These are phyloP conservation scores for Gallinago nigripennis DNA, from an alignment of 2,797 vertebrate species.

Conservation along the genomic window DNA sequence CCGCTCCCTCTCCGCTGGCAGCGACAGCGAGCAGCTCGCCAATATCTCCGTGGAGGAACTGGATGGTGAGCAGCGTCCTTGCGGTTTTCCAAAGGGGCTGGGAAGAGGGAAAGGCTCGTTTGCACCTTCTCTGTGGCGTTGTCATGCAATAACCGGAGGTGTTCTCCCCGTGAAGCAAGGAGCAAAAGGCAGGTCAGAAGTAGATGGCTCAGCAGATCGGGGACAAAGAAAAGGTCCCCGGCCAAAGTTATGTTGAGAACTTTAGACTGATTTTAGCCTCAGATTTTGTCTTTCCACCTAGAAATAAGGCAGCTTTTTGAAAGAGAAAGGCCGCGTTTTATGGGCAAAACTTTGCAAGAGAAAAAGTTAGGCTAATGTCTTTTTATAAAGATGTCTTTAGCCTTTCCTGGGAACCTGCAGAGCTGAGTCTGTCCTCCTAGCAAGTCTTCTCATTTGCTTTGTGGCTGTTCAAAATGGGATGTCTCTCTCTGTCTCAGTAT, in stretches of 20 bases:
- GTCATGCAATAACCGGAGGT: rapidly evolving
- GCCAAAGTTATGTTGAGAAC: neutral
- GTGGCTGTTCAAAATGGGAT: neutral
- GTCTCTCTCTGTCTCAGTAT: neutral
- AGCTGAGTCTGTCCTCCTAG: neutral
- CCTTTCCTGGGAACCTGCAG: neutral
- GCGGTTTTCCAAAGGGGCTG: neutral
- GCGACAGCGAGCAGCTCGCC: constrained; percentile 90
- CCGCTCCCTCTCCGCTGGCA: constrained; percentile 89
- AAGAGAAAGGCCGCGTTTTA: neutral
- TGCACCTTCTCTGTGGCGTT: neutral
- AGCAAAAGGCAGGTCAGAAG: neutral
- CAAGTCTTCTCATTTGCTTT: neutral
- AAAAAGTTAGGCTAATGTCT: neutral
- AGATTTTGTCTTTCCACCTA: neutral
- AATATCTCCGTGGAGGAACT: constrained; percentile 94
- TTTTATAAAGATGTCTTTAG: neutral
- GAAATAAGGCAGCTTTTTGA: neutral
- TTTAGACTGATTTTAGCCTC: neutral
- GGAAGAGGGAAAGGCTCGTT: rapidly evolving
- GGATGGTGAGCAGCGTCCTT: constrained; percentile 81
- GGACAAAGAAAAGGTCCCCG: neutral
- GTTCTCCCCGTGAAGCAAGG: neutral
- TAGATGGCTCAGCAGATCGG: neutral
- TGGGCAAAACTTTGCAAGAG: neutral